Conservation (phyloP, 1,140 invertebrate genomes). For the Eurosta solidaginis region DNA sequence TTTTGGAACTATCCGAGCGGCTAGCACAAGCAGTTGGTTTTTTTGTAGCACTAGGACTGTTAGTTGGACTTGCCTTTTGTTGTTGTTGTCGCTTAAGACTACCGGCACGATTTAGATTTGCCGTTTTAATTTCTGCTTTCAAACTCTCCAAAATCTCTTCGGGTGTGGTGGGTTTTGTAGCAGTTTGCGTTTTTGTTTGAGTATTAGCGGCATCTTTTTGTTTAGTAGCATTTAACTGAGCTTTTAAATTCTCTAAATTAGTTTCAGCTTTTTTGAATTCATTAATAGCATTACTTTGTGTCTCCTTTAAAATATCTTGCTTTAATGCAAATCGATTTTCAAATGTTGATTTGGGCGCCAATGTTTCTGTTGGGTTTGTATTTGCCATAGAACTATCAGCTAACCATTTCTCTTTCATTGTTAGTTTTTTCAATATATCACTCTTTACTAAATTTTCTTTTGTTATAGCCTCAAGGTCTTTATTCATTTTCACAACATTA, state of each 20-base stretch:
- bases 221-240: not conserved
- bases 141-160: constrained; percentile 4
- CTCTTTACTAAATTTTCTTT: constrained; percentile 58
- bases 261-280: not conserved
- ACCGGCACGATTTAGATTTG: not conserved
- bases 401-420: constrained; percentile 57
- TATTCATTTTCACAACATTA: constrained; percentile 58
- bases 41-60: constrained; percentile 25
- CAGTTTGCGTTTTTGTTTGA: not conserved
- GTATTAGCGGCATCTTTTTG: not conserved
- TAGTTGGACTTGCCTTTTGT: constrained; percentile 17
- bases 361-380: not conserved
- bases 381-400: constrained; percentile 44
- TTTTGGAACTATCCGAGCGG: constrained; percentile 45
- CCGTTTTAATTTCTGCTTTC: not conserved
- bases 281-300: not conserved
- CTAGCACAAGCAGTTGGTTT: constrained; percentile 36
- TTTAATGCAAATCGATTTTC: constrained; percentile 33
- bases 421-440: constrained; percentile 56
- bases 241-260: not conserved
- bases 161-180: not conserved
- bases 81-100: constrained; percentile 9
- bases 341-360: constrained; percentile 46
- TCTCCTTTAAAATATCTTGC: constrained; percentile 40
- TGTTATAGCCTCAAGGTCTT: constrained; percentile 53